Conservation (phyloP, 1,140 invertebrate species). For the Leptinotarsa defecta region DNA sequence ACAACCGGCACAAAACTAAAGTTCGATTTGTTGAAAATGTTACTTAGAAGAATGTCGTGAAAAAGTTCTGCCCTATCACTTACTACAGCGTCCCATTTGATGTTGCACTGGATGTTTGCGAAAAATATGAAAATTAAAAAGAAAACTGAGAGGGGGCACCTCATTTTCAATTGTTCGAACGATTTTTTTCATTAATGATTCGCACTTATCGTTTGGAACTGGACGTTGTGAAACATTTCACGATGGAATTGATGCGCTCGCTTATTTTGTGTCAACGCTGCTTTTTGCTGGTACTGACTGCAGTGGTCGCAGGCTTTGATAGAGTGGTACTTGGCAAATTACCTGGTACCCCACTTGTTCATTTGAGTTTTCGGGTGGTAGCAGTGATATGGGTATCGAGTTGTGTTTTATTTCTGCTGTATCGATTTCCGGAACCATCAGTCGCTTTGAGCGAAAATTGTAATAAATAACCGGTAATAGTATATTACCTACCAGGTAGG, state of each 20-base stretch:
- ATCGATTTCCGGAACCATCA: no score
- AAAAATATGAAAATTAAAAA: constrained; percentile 6
- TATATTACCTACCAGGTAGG: no score
- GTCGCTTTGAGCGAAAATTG: no score
- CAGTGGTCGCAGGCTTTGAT: neutral
- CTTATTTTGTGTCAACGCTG: constrained; percentile 5
- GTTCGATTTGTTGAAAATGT: neutral
- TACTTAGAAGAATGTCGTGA: neutral
- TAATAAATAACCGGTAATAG: no score
- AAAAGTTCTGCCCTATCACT: neutral
- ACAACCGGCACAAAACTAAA: neutral
- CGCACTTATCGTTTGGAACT: neutral
- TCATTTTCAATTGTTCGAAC: neutral
- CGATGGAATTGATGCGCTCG: constrained; percentile 1
- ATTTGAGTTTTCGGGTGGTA: no score
- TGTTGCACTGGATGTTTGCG: neutral
- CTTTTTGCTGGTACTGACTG: neutral
- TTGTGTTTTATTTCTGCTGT: no score
- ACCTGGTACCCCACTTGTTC: neutral
- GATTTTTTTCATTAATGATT: neutral
- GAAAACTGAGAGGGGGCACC: neutral
- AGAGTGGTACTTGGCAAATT: neutral
- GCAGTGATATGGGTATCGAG: no score
- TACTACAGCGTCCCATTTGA: neutral
- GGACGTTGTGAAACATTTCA: neutral